Evolutionary conservation across 2,888 invertebrate species (phyloP).

Genomic region (Eulithis prunata): DNA sequence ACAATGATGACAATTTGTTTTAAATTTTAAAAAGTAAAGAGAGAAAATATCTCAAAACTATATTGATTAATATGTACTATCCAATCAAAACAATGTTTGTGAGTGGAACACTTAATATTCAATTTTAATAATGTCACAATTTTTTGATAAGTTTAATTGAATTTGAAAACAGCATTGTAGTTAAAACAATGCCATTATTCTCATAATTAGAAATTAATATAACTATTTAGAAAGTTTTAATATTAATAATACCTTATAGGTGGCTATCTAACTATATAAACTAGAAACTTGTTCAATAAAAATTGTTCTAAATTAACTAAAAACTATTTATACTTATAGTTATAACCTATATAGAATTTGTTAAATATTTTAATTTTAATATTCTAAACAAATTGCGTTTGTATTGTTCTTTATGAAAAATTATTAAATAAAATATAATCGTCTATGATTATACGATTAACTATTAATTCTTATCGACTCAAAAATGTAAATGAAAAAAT

Average conservation of each 20-base stretch:
- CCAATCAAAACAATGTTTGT: too few species aligned
- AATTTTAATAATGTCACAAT: too few species aligned
- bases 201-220: constrained; percentile 56
- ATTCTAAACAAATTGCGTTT: constrained; percentile 70
- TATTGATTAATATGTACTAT: too few species aligned
- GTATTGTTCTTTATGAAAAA: constrained; percentile 70
- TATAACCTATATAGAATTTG: constrained; percentile 74
- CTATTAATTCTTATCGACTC: constrained; percentile 79
- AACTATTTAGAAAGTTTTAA: constrained; percentile 61
- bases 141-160: too few species aligned
- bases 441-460: constrained; percentile 74
- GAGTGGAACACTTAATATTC: neutral
- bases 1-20: neutral
- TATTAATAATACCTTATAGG: constrained; percentile 59
- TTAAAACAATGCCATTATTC: constrained; percentile 48
- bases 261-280: constrained; percentile 66
- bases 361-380: constrained; percentile 71
- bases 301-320: constrained; percentile 71
- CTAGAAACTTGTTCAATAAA: constrained; percentile 78
- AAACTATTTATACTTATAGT: constrained; percentile 68
- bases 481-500: constrained; percentile 79
- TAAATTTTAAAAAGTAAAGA: neutral
- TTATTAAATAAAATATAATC: constrained; percentile 63
- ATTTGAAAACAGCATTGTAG: constrained; percentile 12
- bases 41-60: neutral